These are phyloP conservation scores for Chanos chanos DNA, from an alignment of 2,797 vertebrate species.

Conservation along the genomic window DNA sequence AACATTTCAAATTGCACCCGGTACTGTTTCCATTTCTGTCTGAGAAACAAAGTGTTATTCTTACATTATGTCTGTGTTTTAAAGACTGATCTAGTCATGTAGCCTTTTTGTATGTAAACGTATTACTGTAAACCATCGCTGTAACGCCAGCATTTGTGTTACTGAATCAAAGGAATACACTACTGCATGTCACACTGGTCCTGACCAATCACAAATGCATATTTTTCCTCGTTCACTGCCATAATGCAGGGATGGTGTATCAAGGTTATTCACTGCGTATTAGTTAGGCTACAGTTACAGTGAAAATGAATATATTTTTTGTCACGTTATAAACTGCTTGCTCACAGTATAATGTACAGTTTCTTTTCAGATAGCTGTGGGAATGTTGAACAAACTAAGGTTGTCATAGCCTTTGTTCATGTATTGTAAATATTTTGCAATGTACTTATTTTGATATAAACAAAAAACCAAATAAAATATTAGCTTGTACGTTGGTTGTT, in stretches of 20 bases:
- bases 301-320: no score
- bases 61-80: constrained; percentile 31
- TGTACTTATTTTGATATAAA: constrained; percentile 76
- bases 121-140: constrained; percentile 29
- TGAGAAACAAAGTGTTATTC: constrained; percentile 49
- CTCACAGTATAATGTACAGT: no score
- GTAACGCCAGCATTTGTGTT: no score
- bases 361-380: constrained; percentile 39
- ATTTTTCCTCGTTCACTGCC: no score
- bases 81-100: constrained; percentile 31
- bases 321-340: no score
- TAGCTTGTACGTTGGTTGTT: constrained; percentile 15
- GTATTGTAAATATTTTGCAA: constrained; percentile 75
- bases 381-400: no score
- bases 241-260: no score
- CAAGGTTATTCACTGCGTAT: no score
- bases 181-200: constrained; percentile 2
- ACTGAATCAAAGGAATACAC: constrained; percentile 17
- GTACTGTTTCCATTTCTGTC: constrained; percentile 21
- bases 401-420: constrained; percentile 54
- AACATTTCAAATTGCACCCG: constrained; percentile 60
- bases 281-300: no score
- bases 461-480: constrained; percentile 64
- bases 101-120: constrained; percentile 48
- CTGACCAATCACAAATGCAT: no score